Evolutionary conservation across 1,140 invertebrate genomes (phyloP).

Genomic region (Vanessa atalanta): DNA sequence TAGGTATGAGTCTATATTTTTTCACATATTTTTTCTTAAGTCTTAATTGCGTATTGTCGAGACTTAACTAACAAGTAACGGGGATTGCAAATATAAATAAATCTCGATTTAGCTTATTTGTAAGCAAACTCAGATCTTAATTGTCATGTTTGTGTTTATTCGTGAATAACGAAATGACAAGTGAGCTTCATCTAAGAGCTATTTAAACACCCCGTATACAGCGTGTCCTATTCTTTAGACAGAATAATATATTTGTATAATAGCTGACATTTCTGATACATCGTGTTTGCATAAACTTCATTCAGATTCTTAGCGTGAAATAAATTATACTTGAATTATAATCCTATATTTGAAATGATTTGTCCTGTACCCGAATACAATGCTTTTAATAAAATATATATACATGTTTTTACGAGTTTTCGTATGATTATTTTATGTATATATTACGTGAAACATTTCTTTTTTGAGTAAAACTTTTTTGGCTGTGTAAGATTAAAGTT

Average conservation of each 20-base stretch:
- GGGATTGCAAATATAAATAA: neutral
- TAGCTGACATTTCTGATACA: constrained; percentile 1
- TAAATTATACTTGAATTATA: neutral
- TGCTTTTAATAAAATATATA: neutral
- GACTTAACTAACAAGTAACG: too few species aligned
- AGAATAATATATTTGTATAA: neutral
- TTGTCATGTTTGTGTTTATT: neutral
- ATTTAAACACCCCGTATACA: neutral
- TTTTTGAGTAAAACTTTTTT: too few species aligned
- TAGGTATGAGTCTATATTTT: too few species aligned
- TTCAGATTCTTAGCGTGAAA: neutral
- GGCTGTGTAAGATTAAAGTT: too few species aligned
- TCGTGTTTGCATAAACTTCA: neutral
- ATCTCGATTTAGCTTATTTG: too few species aligned
- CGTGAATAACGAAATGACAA: constrained; percentile 2
- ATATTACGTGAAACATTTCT: too few species aligned
- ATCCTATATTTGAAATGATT: neutral
- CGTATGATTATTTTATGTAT: too few species aligned
- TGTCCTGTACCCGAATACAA: neutral
- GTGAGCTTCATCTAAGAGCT: neutral
- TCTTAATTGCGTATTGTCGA: too few species aligned
- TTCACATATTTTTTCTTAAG: too few species aligned
- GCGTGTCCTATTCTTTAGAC: neutral
- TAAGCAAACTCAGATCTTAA: neutral
- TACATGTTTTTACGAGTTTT: too few species aligned